Evolutionary conservation across 1,140 invertebrate genomes (phyloP), one percentile per base, ranked within the genome.

Genomic region (Littorina saxatilis): DNA sequence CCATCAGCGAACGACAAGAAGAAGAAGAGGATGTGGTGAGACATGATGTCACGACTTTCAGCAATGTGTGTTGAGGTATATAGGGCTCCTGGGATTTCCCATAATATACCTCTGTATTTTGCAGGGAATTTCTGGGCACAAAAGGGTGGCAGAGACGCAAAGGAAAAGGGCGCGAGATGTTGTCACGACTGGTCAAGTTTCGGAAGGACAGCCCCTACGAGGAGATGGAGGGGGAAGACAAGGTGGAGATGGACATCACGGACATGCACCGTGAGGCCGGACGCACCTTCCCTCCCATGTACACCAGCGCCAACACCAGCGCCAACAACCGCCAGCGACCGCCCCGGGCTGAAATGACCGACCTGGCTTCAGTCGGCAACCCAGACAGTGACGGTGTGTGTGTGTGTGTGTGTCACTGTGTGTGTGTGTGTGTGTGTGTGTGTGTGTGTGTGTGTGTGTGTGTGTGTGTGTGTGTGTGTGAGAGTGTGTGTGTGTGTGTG

Each of bases 181-280:
- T 88, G 84, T 87, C 84, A 9, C 82, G 87, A 13, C 70, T 89
- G 50, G 80, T 83, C 74, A 87, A 85, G 78, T 88, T 87, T 61
- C 76, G 83, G 32, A 86, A 85, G 73, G 87, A 87, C 70, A 83
- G 82, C 23, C 68, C 52, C 35, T 90, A 90, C 80, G 87, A 90
- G 58, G 89, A 90, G 76, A 50, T 89, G 32, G 83, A 81, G 55
- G 88, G 83, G n/a, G 85, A 83, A 20, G 84, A 85, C 29, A 84
- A 87, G 47, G 83, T 89, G 35, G 88, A 89, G 47, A 89, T 89
- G 86, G 88, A 90, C 78, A 87, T 90, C 66, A 90, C 87, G 0
- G 88, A 90, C 66, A 81, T 86, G 83, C 78, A 82, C 75, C 58
- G 76, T 9, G 43, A 75, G 50, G 27, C 73, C 11, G 63, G 82